Conservation (phyloP, 2,888 invertebrate species). For the Drosophila parthenogenetica region DNA sequence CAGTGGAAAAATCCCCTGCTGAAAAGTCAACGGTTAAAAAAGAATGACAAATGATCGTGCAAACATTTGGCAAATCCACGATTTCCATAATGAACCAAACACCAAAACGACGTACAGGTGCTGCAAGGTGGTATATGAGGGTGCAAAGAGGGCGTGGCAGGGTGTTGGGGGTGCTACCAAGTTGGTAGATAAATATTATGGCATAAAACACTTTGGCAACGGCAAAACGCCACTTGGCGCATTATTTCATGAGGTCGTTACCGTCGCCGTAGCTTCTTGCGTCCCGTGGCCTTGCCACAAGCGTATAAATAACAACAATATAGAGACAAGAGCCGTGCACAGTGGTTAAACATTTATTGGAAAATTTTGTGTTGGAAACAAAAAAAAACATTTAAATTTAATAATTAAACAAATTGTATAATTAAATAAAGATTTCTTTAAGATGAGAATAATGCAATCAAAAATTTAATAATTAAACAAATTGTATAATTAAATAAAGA, state of each 20-base stretch:
- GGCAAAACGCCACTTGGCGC: slow-evolving; percentile 73
- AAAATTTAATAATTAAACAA: too few relatives aligned
- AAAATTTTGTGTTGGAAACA: too few relatives aligned
- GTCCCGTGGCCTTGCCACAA: slow-evolving; percentile 45
- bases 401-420: too few relatives aligned
- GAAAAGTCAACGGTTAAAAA: slow-evolving; percentile 62
- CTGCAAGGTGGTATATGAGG: not conserved
- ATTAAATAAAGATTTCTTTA: too few relatives aligned
- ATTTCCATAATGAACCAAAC: slow-evolving; percentile 74
- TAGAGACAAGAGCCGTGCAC: not conserved
- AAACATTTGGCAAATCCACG: slow-evolving; percentile 82
- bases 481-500: too few relatives aligned
- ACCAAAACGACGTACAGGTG: slow-evolving; percentile 24
- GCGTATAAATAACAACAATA: slow-evolving; percentile 69
- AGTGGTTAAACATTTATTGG: not conserved
- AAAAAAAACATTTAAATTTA: too few relatives aligned
- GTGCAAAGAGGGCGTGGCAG: not conserved
- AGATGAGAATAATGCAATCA: too few relatives aligned
- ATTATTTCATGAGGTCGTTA: slow-evolving; percentile 82
- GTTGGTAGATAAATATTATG: slow-evolving; percentile 76
- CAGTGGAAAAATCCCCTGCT: slow-evolving; percentile 34
- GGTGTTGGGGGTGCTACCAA: not conserved
- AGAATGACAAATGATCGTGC: slow-evolving; percentile 83
- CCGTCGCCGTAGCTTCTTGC: slow-evolving; percentile 39
- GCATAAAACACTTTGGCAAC: slow-evolving; percentile 80